Evolutionary conservation across 2,113 vertebrate genomes (phyloP), one percentile per base, ranked within the genome.

Genomic region (Cryptomyrus ogoouensis): DNA sequence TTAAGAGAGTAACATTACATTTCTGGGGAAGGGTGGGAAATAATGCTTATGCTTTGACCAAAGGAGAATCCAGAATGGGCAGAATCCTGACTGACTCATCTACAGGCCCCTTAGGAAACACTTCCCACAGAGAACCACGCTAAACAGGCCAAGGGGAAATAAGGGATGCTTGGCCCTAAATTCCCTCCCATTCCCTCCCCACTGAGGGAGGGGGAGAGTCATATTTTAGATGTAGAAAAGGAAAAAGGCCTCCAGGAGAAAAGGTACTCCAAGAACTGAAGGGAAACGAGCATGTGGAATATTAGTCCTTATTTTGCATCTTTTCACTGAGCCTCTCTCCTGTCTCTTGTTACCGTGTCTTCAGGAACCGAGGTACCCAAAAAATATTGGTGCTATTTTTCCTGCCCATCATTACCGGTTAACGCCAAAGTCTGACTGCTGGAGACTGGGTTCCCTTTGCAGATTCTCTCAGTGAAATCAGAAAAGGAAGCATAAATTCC

Each of bases 111-210:
- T 39, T 44, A 88, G 80, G 91, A 62, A 83, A n/a, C 85, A 84
- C 88, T 87, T 88, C 53, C 50, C 86, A 85, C 77, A 89, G 88
- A 77, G 27, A 80, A 87, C 66, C 52, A 90, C 49, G 46, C 83
- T 91, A 35, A 92, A 90, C 74, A 91, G 90, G 88, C 87, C 89
- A 77, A 49, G 80, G 50, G 46, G 87, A 92, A 91, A 91, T 91
- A 89, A 91, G 88, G 83, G 88, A 90, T 56, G 85, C 74, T 62
- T 62, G 85, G 44, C 88, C 47, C 84, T 19, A 13, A 87, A 90
- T 70, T 47, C 42, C 44, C 52, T 80, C 50, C 91, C 80, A 90
- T 70, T 47, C 42, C 44, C 52, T 80, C 50, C 91, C 80, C 47
- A 27, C 62, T 15, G 74, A 39, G 74, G 74, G 80, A 86, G 74